phyloP scores from a whole-genome alignment of 2,888 invertebrate species.

The Erebia ligea region DNA sequence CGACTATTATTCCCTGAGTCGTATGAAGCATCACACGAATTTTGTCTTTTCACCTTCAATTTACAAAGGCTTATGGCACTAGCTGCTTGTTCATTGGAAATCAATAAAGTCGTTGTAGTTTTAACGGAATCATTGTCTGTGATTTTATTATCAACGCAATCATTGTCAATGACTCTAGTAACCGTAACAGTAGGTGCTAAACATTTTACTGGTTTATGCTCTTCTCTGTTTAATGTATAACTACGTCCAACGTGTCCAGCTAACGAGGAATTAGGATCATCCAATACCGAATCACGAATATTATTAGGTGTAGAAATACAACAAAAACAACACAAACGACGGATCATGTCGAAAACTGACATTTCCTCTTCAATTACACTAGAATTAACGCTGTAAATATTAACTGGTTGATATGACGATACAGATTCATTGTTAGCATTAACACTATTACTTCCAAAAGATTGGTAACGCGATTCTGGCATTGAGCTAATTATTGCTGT shows the following conservation, averaged over 20 bases:
- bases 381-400: slow-evolving; percentile 57
- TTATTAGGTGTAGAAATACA: slow-evolving; percentile 51
- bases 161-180: slow-evolving; percentile 53
- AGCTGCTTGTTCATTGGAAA: slow-evolving; percentile 59
- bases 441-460: slow-evolving; percentile 57
- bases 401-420: slow-evolving; percentile 55
- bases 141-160: slow-evolving; percentile 51
- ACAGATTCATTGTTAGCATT: slow-evolving; percentile 46
- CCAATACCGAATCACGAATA: slow-evolving; percentile 51
- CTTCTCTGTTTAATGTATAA: slow-evolving; percentile 59
- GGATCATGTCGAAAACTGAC: slow-evolving; percentile 51
- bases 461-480: slow-evolving; percentile 56
- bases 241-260: slow-evolving; percentile 61
- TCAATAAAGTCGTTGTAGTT: slow-evolving; percentile 62
- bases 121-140: slow-evolving; percentile 55
- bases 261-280: slow-evolving; percentile 61
- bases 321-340: slow-evolving; percentile 58
- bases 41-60: slow-evolving; percentile 44
- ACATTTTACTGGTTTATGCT: slow-evolving; percentile 37
- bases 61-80: slow-evolving; percentile 51
- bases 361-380: slow-evolving; percentile 46
- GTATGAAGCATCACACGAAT: slow-evolving; percentile 44
- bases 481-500: slow-evolving; percentile 51
- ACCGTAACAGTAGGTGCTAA: slow-evolving; percentile 47
- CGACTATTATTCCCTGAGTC: slow-evolving; percentile 54